These are phyloP conservation scores for Erynnis tages DNA, from an alignment of 2,888 invertebrate species.

Conservation along the genomic window DNA sequence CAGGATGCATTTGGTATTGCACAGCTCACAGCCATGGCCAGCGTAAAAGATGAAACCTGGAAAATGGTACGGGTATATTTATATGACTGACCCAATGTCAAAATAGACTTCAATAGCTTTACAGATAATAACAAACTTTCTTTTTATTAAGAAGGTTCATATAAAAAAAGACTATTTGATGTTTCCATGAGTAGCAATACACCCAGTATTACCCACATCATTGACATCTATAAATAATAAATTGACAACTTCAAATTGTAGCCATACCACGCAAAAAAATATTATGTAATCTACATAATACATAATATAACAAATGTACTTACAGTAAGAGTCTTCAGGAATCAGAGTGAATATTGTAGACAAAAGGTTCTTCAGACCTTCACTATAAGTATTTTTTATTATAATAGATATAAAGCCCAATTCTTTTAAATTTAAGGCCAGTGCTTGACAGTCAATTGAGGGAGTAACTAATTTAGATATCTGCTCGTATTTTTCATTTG, in stretches of 20 bases:
- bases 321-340: conserved; percentile 70
- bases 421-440: conserved; percentile 54
- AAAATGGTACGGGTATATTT: conserved; percentile 19
- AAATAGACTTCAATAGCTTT: too few species aligned
- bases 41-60: conserved; percentile 79
- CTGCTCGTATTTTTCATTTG: conserved; percentile 64
- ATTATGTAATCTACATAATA: too few species aligned
- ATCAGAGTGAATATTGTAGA: conserved; percentile 48
- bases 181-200: too few species aligned
- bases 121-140: too few species aligned
- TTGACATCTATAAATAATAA: too few species aligned
- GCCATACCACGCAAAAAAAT: too few species aligned
- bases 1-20: conserved; percentile 75
- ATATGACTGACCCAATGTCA: too few species aligned
- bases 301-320: conserved; percentile 38
- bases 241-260: too few species aligned
- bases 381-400: conserved; percentile 55
- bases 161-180: too few species aligned
- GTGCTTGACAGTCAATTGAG: conserved; percentile 62
- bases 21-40: conserved; percentile 79
- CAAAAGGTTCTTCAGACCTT: conserved; percentile 49
- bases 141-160: too few species aligned
- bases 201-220: too few species aligned
- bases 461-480: conserved; percentile 68
- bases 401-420: conserved; percentile 63